Evolutionary conservation across 2,888 invertebrate species (phyloP).

Genomic region (Tetramorium bicarinatum): DNA sequence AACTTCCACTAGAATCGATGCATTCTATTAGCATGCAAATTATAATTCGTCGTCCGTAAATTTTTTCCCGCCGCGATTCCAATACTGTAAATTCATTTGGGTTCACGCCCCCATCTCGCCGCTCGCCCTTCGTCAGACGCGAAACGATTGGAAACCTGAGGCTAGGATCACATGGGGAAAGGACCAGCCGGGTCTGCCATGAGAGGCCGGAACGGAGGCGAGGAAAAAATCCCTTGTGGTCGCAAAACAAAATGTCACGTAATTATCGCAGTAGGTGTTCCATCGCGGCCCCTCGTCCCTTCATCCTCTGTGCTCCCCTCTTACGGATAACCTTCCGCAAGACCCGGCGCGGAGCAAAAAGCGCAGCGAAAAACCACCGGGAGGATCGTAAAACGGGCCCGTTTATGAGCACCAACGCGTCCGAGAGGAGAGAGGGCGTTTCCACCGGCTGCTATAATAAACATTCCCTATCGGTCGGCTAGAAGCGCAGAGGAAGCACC

Average conservation of each 20-base stretch:
- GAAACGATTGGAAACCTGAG: constrained; percentile 42
- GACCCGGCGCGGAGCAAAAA: constrained; percentile 63
- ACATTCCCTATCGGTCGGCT: constrained; percentile 65
- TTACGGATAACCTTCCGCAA: constrained; percentile 32
- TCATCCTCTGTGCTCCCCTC: constrained; percentile 34
- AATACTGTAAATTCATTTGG: constrained; percentile 50
- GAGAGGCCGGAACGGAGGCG: constrained; percentile 72
- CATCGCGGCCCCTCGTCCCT: constrained; percentile 51
- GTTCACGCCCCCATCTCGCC: constrained; percentile 34
- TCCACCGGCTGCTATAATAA: constrained; percentile 68
- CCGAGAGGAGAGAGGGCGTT: constrained; percentile 67
- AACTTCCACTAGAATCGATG: neutral
- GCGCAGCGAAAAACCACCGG: constrained; percentile 70
- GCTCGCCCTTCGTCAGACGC: constrained; percentile 52
- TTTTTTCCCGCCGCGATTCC: constrained; percentile 1
- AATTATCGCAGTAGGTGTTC: constrained; percentile 84
- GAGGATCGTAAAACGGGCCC: constrained; percentile 80
- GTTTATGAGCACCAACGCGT: constrained; percentile 79
- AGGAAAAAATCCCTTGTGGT: constrained; percentile 79
- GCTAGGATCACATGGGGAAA: constrained; percentile 16
- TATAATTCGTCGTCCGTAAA: constrained; percentile 19
- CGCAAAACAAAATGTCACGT: constrained; percentile 83
- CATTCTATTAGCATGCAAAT: constrained; percentile 32
- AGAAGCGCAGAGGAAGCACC: constrained; percentile 53
- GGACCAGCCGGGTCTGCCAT: constrained; percentile 41